Base-by-base conservation (phyloP, 2,797 vertebrate species). In the Sciurus vulgaris region DNA sequence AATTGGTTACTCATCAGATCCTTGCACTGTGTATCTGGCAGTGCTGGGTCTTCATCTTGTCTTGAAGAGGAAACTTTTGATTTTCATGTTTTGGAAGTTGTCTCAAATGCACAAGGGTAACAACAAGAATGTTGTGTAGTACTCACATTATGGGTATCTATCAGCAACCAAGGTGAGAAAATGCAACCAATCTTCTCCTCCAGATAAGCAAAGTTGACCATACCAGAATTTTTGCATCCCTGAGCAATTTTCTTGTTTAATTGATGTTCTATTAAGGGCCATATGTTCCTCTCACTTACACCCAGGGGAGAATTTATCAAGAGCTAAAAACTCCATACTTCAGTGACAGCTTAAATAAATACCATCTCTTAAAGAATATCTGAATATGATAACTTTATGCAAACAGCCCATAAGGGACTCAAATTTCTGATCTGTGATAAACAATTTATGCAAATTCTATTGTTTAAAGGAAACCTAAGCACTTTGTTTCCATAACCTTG, bases 301-400 rank as follows among this genome's bases (percentile, higher is more conserved):
- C 73, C 33, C 49, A 51, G 67, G 95, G 51, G 61, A 44, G 41
- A 81, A 93, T 90, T 96, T 92, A 85, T 89, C 67, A 63, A 92
- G 78, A 93, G 59, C 9, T 61, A 67, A 96, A 90, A 89, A 69
- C 35, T 73, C 54, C 73, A 41, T 85, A 67, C 47, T 87, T 88
- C 35, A 56, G 56, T 72, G 88, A 78, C 82, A 78, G 67, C 33
- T 63, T 90, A 96, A 96, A 94, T 86, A 96, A 93, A 96, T 35
- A 85, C 69, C 26, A 76, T 69, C 67, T 92, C 89, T 82, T 91
- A 92, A 73, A 94, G 81, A 79, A 61, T 73, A 88, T 81, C 65
- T 69, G 85, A 88, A 77, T 88, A 33, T 77, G 82, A 84, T 85
- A 84, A 85, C 33, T 56, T 84, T 72, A 88, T 93, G 73, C 61